Evolutionary conservation across 1,140 invertebrate genomes (phyloP).

Genomic region (Calephelis nemesis): DNA sequence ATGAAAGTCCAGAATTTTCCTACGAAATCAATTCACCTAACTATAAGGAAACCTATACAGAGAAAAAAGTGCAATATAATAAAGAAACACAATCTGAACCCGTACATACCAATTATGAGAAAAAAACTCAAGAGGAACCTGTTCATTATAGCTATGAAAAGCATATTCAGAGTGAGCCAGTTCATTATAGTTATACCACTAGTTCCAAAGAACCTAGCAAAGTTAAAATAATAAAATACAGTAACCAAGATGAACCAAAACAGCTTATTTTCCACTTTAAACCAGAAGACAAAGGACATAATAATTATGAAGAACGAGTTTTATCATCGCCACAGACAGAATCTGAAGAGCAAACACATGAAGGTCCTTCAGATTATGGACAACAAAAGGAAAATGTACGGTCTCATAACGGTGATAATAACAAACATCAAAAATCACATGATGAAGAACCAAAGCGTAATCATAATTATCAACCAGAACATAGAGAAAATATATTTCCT

Average conservation of each 20-base stretch:
- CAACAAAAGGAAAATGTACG: conserved; percentile 27
- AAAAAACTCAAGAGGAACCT: conserved; percentile 47
- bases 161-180: conserved; percentile 36
- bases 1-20: conserved; percentile 50
- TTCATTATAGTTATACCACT: conserved; percentile 35
- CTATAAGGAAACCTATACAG: conserved; percentile 59
- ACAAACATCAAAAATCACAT: conserved; percentile 24
- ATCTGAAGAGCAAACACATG: conserved; percentile 31
- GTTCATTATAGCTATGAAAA: conserved; percentile 48
- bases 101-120: conserved; percentile 52
- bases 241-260: conserved; percentile 43
- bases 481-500: conserved; percentile 27
- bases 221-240: conserved; percentile 41
- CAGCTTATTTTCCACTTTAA: conserved; percentile 55
- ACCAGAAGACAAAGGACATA: conserved; percentile 41
- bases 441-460: conserved; percentile 24
- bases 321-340: conserved; percentile 26
- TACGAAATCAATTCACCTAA: conserved; percentile 64
- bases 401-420: conserved; percentile 24
- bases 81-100: conserved; percentile 59
- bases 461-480: conserved; percentile 31
- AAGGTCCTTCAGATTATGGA: conserved; percentile 30
- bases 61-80: conserved; percentile 61
- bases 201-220: conserved; percentile 45
- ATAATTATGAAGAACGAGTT: conserved; percentile 33